Conservation (phyloP, 2,888 invertebrate genomes). For the Theodoxus fluviatilis region DNA sequence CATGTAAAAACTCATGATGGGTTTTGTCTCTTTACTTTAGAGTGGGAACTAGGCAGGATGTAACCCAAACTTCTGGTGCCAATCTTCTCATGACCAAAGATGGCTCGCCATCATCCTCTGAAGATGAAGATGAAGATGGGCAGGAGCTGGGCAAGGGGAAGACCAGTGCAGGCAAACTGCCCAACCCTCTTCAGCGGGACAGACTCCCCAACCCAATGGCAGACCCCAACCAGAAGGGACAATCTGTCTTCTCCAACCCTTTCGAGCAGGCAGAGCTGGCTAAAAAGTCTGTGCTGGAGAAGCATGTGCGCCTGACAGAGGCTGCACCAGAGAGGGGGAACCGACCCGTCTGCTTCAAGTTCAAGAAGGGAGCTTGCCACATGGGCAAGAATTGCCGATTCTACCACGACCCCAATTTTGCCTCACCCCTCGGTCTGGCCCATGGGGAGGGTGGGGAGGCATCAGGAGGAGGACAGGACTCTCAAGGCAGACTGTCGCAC, state of each 20-base stretch:
- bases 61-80: too few relatives aligned
- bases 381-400: conserved; percentile 92
- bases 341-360: conserved; percentile 84
- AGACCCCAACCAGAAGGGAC: conserved; percentile 25
- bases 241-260: conserved; percentile 88
- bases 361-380: conserved; percentile 85
- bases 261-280: conserved; percentile 85
- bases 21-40: too few relatives aligned
- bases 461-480: conserved; percentile 13
- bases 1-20: too few relatives aligned
- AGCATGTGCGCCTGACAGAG: conserved; percentile 89
- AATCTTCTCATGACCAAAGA: too few relatives aligned
- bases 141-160: not conserved
- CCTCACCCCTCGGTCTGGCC: not conserved
- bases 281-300: conserved; percentile 84
- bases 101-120: too few relatives aligned
- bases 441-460: conserved; percentile 4
- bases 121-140: conserved; percentile 18
- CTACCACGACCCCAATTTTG: conserved; percentile 73
- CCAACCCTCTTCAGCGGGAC: conserved; percentile 6
- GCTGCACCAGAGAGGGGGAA: conserved; percentile 73
- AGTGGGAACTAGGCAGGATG: too few relatives aligned
- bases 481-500: not conserved
- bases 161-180: not conserved
- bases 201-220: conserved; percentile 31